phyloP scores from a whole-genome alignment of 2,888 invertebrate genomes.

The Zaprionus lineosus region DNA sequence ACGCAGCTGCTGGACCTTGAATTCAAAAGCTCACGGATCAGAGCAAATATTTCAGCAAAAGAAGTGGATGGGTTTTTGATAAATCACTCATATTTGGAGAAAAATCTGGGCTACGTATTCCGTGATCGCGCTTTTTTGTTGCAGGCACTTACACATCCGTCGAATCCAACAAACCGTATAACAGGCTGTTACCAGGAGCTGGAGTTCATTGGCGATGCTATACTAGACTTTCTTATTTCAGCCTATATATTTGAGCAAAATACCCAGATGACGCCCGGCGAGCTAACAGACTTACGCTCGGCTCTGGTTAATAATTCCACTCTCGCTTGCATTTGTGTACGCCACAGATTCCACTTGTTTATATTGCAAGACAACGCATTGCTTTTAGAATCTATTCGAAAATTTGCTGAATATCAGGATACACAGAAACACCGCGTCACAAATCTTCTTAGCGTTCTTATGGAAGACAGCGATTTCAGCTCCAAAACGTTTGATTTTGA shows the following conservation, averaged over 20 bases:
- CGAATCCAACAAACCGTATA: conserved; percentile 90
- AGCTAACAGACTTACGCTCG: conserved; percentile 95
- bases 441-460: conserved; percentile 79
- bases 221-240: conserved; percentile 94
- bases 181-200: conserved; percentile 95
- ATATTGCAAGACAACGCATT: conserved; percentile 84
- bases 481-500: conserved; percentile 36
- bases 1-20: conserved; percentile 74
- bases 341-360: conserved; percentile 92
- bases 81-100: conserved; percentile 85
- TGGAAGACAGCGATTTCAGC: conserved; percentile 72
- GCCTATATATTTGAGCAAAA: conserved; percentile 92
- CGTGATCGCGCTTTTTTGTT: conserved; percentile 90
- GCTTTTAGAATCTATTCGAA: conserved; percentile 83
- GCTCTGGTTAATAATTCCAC: conserved; percentile 98
- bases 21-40: conserved; percentile 75
- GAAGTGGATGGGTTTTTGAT: conserved; percentile 84
- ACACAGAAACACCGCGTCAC: conserved; percentile 77
- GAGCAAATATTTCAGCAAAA: conserved; percentile 74
- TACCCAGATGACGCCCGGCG: conserved; percentile 89
- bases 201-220: conserved; percentile 96
- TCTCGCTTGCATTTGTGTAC: conserved; percentile 94
- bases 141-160: conserved; percentile 96
- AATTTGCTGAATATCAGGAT: conserved; percentile 80
- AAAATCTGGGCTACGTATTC: conserved; percentile 89